Percentiles rank a stretch among this genome's conserved stretches.
Evolutionary conservation across 2,797 vertebrate species (phyloP).

Genomic region (Alouatta caraya): DNA sequence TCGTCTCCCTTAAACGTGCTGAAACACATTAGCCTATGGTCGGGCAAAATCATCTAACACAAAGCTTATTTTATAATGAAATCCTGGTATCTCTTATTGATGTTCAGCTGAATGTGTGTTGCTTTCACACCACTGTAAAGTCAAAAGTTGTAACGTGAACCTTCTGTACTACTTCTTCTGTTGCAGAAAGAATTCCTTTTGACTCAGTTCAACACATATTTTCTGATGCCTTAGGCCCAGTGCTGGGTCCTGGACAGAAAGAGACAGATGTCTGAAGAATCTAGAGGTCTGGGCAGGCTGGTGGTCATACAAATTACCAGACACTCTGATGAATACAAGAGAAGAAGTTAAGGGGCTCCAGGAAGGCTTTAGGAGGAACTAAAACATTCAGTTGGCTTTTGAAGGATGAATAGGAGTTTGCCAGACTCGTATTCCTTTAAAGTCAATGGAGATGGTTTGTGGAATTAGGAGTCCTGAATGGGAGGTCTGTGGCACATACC

Average conservation of each 20-base stretch:
- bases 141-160: not conserved
- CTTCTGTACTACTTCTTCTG: not conserved
- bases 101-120: not conserved
- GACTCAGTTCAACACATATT: not conserved
- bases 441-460: not conserved
- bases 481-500: not conserved
- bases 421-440: not conserved
- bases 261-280: not conserved
- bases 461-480: not conserved
- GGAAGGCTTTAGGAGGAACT: not conserved
- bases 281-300: not conserved
- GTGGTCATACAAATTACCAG: not conserved
- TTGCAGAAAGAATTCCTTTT: conserved; percentile 1
- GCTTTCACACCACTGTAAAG: not conserved
- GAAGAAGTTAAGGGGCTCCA: not conserved
- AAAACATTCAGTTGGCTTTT: not conserved
- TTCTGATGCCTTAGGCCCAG: not conserved
- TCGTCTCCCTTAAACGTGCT: not conserved
- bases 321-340: not conserved
- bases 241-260: not conserved
- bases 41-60: not conserved
- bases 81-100: not conserved
- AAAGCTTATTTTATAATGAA: not conserved
- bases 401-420: not conserved
- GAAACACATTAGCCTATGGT: not conserved